phyloP scores from a whole-genome alignment of 2,113 vertebrate species.

The Ictalurus punctatus region DNA sequence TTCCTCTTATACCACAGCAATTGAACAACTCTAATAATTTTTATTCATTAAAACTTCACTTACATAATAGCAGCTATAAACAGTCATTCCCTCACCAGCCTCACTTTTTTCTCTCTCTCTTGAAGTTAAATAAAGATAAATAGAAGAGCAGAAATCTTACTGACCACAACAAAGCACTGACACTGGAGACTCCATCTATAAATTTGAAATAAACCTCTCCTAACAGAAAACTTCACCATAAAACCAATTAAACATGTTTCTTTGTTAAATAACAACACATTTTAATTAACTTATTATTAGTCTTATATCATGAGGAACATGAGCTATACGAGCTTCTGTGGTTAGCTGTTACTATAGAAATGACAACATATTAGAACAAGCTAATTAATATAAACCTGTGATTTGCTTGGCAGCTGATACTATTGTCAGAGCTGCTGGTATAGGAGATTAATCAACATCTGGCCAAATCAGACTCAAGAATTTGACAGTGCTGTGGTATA shows the following conservation, averaged over 20 bases:
- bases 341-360: not conserved
- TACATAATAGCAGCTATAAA: not conserved
- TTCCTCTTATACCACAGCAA: not conserved
- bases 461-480: not conserved
- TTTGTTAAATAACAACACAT: not conserved
- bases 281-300: not conserved
- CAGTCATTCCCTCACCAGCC: not conserved
- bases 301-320: not conserved
- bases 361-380: not conserved
- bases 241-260: not conserved
- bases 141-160: not conserved
- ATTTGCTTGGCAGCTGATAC: not conserved
- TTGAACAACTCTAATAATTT: not conserved
- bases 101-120: not conserved
- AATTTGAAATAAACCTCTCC: not conserved
- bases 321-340: not conserved
- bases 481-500: not conserved
- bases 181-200: not conserved
- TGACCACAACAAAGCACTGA: not conserved
- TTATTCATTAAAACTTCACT: not conserved
- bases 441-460: not conserved
- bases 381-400: not conserved
- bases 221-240: not conserved
- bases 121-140: not conserved
- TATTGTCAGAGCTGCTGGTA: not conserved